Conservation (phyloP, 2,797 vertebrate species). For the Acanthopagrus latus region DNA sequence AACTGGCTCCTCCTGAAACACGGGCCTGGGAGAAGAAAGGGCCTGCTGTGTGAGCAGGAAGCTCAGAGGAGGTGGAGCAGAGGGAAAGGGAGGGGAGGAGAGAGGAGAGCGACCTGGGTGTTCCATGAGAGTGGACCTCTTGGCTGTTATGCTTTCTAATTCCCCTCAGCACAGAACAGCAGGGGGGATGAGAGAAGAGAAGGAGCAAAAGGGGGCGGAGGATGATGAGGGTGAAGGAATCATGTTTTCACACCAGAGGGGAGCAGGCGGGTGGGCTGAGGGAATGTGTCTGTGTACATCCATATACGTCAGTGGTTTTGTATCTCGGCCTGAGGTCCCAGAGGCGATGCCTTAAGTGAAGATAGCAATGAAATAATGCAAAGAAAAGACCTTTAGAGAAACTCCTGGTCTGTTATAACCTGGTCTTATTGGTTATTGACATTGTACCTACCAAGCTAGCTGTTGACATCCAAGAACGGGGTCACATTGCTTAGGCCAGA, state of each 20-base stretch:
- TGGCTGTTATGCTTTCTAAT: constrained; percentile 90
- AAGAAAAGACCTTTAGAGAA: background rate
- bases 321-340: constrained; percentile 60
- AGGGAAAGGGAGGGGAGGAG: constrained; percentile 56
- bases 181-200: constrained; percentile 67
- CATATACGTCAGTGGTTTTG: constrained; percentile 65
- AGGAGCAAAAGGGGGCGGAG: constrained; percentile 80
- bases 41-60: constrained; percentile 72
- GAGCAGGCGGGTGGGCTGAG: constrained; percentile 59
- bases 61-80: constrained; percentile 68
- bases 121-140: constrained; percentile 87
- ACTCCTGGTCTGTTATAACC: background rate
- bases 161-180: constrained; percentile 84
- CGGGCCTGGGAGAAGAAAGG: constrained; percentile 64
- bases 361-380: constrained; percentile 77
- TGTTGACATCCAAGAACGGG: background rate
- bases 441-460: background rate
- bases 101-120: constrained; percentile 90
- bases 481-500: background rate
- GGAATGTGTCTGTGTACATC: constrained; percentile 78
- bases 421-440: background rate
- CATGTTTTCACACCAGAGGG: constrained; percentile 82
- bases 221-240: constrained; percentile 85
- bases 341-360: constrained; percentile 82
- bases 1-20: constrained; percentile 63